Evolutionary conservation across 1,140 invertebrate genomes (phyloP), one percentile per base, ranked within the genome.

Genomic region (Leptonema lineaticorne): DNA sequence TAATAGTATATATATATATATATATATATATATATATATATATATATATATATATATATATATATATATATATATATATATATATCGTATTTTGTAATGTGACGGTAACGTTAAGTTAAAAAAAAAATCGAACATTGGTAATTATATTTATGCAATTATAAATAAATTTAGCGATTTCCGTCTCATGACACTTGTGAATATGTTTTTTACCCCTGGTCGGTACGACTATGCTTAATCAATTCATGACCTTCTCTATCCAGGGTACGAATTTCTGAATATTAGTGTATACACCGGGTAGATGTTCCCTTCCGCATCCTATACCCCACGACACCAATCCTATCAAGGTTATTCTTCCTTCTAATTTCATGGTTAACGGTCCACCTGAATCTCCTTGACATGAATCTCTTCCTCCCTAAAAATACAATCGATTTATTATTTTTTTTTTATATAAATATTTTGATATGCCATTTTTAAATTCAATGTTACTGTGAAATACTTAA

Each of bases 271-370:
- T 92, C 74, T 94, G 92, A 75, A 95, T 93, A 75, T 95, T 95
- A 0, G 93, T 95, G 74, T 95, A 95, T 0, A 95, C 92, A 9
- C 92, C 92, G 0, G 92, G 92, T n/a, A 95, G 77, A 76, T 94
- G 92, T 76, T 95, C 92, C 14, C 93, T 82, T 5, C 93, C 93
- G 73, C 93, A 95, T 14, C 93, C 93, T 69, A 95, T 94, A 41
- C 93, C 93, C 93, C 93, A 95, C 0, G 92, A 94, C 0, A 96
- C 94, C 0, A 96, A 82, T 3, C 94, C 93, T 18, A 94, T 93
- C 1, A 95, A 82, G 8, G 91, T 92, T 77, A 89, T 90, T 30
- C 92, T 85, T 0, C 92, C 92, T 57, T 94, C 92, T 45, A 92
- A 81, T 8, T 90, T 88, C 76, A 92, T 86, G 0, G 92, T 93